These are phyloP conservation scores for Plutomurus gul DNA, from an alignment of 1,140 invertebrate genomes.

Conservation along the genomic window DNA sequence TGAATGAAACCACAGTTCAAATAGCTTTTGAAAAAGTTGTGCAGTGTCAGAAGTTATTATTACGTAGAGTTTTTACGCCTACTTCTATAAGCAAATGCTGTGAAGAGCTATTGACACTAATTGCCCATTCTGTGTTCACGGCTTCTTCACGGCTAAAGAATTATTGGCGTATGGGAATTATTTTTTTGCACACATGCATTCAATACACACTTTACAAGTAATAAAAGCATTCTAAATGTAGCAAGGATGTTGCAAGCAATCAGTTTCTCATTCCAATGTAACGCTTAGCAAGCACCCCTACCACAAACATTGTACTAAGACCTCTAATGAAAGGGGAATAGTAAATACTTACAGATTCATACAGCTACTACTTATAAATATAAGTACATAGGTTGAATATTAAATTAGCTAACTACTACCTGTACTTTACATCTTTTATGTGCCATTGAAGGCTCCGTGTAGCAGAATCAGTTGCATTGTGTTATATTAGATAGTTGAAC, in stretches of 20 bases:
- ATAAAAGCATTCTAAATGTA: background rate
- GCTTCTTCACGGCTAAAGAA: background rate
- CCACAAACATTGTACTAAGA: too few species aligned
- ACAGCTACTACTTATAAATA: too few species aligned
- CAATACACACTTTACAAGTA: background rate
- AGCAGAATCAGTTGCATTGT: too few species aligned
- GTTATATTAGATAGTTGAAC: too few species aligned
- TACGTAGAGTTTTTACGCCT: background rate
- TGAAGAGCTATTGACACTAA: conserved; percentile 1
- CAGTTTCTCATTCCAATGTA: background rate
- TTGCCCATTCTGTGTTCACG: background rate
- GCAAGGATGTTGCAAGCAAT: background rate
- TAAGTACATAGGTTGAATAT: too few species aligned
- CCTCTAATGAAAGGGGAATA: background rate
- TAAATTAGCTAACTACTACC: background rate
- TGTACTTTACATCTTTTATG: too few species aligned
- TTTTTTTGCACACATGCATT: background rate
- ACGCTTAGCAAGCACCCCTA: background rate
- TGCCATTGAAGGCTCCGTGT: too few species aligned
- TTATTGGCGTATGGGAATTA: background rate
- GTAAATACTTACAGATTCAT: too few species aligned
- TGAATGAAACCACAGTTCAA: too few species aligned
- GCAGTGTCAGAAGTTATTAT: too few species aligned
- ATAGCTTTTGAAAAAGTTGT: too few species aligned
- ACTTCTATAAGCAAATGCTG: background rate